These are phyloP conservation scores for Zingel zingel DNA, from an alignment of 2,113 vertebrate species.

Conservation along the genomic window DNA sequence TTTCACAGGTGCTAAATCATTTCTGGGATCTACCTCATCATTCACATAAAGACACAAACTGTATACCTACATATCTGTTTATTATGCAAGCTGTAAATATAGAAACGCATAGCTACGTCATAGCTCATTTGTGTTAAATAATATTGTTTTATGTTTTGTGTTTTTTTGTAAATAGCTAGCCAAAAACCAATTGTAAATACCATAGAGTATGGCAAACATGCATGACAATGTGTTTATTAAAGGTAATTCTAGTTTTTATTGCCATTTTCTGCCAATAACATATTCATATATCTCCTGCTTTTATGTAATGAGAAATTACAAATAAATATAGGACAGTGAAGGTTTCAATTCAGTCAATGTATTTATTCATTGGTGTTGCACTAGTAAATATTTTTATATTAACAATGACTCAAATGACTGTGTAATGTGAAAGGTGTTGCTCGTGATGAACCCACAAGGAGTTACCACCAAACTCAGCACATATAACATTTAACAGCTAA, in stretches of 20 bases:
- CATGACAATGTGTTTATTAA: conserved; percentile 8
- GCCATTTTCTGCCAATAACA: conserved; percentile 41
- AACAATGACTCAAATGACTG: background rate
- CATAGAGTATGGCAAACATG: conserved; percentile 9
- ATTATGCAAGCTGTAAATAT: conserved; percentile 12
- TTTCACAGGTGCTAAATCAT: conserved; percentile 10
- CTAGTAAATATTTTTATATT: background rate
- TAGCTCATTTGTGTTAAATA: background rate
- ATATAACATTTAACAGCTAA: background rate
- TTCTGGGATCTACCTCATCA: conserved; percentile 48
- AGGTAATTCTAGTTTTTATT: background rate
- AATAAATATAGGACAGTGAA: conserved; percentile 21
- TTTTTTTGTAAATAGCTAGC: conserved; percentile 11
- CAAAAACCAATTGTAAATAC: conserved; percentile 12
- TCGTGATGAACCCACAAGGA: background rate
- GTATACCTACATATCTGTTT: background rate
- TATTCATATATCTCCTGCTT: background rate
- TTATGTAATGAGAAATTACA: conserved; percentile 10
- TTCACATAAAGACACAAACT: background rate
- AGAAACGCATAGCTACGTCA: background rate
- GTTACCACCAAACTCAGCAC: background rate
- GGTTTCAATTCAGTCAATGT: background rate
- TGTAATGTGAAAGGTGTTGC: background rate
- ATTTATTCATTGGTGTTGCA: conserved; percentile 1
- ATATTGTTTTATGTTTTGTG: background rate